Conservation (phyloP, 2,113 vertebrate species). For the Eleginops maclovinus region DNA sequence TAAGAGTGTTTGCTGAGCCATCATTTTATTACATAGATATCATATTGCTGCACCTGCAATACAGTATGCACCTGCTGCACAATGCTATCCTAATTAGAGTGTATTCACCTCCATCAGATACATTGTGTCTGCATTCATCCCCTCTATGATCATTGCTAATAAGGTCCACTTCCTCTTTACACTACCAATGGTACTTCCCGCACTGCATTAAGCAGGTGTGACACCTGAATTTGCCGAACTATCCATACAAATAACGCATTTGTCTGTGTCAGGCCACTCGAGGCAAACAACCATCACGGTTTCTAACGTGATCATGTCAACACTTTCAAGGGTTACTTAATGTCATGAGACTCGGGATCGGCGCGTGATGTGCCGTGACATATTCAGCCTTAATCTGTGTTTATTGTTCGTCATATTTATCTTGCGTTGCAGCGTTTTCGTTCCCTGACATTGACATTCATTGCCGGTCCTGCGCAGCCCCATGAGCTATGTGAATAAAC, state of each 20-base stretch:
- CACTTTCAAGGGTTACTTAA: slow-evolving; percentile 78
- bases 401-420: slow-evolving; percentile 83
- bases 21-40: slow-evolving; percentile 69
- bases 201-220: slow-evolving; percentile 68
- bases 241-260: slow-evolving; percentile 56
- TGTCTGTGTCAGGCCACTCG: slow-evolving; percentile 46
- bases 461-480: slow-evolving; percentile 78
- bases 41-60: slow-evolving; percentile 76
- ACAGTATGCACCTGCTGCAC: slow-evolving; percentile 73
- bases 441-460: slow-evolving; percentile 83
- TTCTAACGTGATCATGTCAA: slow-evolving; percentile 78
- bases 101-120: slow-evolving; percentile 69
- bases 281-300: slow-evolving; percentile 59
- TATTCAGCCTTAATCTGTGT: slow-evolving; percentile 82
- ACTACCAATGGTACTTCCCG: slow-evolving; percentile 25
- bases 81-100: slow-evolving; percentile 70
- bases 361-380: slow-evolving; percentile 74
- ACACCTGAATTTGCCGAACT: slow-evolving; percentile 61
- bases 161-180: slow-evolving; percentile 21
- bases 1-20: slow-evolving; percentile 72
- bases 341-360: slow-evolving; percentile 77
- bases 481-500: slow-evolving; percentile 82
- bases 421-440: slow-evolving; percentile 77
- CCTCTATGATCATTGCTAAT: slow-evolving; percentile 50
- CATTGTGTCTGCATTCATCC: slow-evolving; percentile 54